Base-by-base conservation (phyloP, 1,140 invertebrate genomes). In the Agrypnia vestita region DNA sequence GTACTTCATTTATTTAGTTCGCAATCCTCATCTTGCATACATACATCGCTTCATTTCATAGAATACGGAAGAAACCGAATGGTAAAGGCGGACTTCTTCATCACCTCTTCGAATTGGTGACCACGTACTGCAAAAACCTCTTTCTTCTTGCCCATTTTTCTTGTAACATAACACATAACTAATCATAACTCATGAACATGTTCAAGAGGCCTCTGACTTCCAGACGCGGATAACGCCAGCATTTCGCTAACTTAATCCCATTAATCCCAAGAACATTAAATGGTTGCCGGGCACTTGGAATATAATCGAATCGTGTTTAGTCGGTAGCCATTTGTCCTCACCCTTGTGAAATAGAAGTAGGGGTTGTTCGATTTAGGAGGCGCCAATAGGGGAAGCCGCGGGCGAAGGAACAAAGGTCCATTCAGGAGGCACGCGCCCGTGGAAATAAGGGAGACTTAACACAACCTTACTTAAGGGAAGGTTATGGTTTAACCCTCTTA, bases 391-490 rank as follows among this genome's bases (percentile, higher is more conserved):
- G 53, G 56, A 76, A 17, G 49, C 74, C 49, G 59, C 43, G 59
- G 75, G 61, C 76, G 35, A 77, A 80, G 79, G 51, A 71, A 80
- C 79, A 80, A 76, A 76, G 53, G 79, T n/a, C 53, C 67, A 21
- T 80, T 51, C 19, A 49, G 59, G 51, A 13, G 79, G 19, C 21
- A 76, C 74, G 46, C 79, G 74, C 72, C 61, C 13, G 67, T 44
- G 43, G 49, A 49, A 46, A 69, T n/a, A 43, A 55, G 47, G 43
- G 74, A 67, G 49, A 56, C 19, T 62, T 25, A 35, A 35, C 19
- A 19, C 78, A 35, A 62, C 79, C 74, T 56, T 21, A 61, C 51
- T 44, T 15, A 76, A 76, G 78, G 71, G 72, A 75, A 75, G 62
- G 74, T 64, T 74, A 75, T 76, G 61, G 73, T 75, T 56, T 35